phyloP scores from a whole-genome alignment of 2,113 vertebrate genomes.

The Hippocampus barbouri region DNA sequence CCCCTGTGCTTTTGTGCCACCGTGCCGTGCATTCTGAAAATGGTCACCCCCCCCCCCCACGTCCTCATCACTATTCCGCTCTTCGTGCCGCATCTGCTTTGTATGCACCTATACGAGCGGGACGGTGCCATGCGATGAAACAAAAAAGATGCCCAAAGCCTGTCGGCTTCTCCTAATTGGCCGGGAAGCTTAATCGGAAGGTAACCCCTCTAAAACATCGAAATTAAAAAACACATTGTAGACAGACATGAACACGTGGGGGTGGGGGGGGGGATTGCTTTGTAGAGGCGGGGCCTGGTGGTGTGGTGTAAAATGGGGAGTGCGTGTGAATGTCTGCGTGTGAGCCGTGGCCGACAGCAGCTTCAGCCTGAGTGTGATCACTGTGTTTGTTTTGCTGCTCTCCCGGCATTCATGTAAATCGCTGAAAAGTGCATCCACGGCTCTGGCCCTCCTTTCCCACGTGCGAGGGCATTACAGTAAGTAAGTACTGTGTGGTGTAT shows the following conservation, averaged over 20 bases:
- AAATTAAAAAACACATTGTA: background rate
- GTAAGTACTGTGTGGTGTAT: background rate
- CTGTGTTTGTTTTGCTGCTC: background rate
- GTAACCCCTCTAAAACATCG: background rate
- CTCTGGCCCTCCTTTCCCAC: background rate
- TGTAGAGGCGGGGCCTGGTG: slow-evolving; percentile 1
- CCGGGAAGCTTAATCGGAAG: background rate
- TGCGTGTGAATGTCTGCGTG: background rate
- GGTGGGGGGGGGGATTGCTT: background rate
- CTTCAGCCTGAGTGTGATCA: background rate
- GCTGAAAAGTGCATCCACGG: background rate
- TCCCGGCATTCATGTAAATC: background rate
- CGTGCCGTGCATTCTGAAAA: slow-evolving; percentile 23
- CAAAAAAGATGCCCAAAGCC: background rate
- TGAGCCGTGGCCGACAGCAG: background rate
- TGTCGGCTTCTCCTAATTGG: background rate
- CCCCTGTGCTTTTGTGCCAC: slow-evolving; percentile 24
- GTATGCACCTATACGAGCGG: slow-evolving; percentile 2
- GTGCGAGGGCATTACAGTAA: background rate
- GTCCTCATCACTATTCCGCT: background rate
- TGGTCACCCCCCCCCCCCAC: background rate
- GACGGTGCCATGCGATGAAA: background rate
- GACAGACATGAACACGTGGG: too few species aligned
- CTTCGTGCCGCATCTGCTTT: background rate
- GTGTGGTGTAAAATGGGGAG: background rate